Evolutionary conservation across 1,140 invertebrate genomes (phyloP).

Genomic region (Hetaerina americana): DNA sequence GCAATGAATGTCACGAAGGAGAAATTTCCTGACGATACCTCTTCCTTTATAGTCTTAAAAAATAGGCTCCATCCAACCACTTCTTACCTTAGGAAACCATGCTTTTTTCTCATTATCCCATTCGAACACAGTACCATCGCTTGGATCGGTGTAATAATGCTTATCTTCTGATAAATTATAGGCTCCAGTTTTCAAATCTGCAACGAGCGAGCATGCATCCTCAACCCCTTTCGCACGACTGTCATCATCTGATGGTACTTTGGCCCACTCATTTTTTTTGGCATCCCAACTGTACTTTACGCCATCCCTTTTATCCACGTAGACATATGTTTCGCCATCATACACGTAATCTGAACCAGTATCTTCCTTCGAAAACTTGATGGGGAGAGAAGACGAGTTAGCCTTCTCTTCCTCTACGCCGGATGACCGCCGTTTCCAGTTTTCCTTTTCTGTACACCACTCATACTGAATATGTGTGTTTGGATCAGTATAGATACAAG

Average conservation of each 20-base stretch:
- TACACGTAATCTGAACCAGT: conserved; percentile 29
- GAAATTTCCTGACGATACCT: too few relatives aligned
- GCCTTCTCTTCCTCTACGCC: conserved; percentile 16
- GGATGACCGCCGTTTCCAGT: conserved; percentile 32
- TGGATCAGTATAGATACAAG: conserved; percentile 63
- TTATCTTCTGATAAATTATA: conserved; percentile 18
- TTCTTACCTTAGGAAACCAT: conserved; percentile 84
- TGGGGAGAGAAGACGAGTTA: conserved; percentile 14
- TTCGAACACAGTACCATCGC: conserved; percentile 77
- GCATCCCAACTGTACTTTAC: conserved; percentile 25
- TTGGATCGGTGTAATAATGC: conserved; percentile 56
- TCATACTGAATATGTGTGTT: conserved; percentile 47
- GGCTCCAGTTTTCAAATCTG: conserved; percentile 24
- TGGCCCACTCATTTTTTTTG: conserved; percentile 46
- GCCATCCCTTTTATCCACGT: conserved; percentile 31
- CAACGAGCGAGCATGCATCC: conserved; percentile 13
- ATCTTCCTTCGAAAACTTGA: conserved; percentile 13
- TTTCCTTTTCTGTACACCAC: conserved; percentile 45
- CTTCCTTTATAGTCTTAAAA: too few relatives aligned
- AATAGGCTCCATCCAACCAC: too few relatives aligned
- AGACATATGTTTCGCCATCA: conserved; percentile 36
- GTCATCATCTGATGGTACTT: conserved; percentile 19
- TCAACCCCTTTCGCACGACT: neutral
- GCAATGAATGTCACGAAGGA: too few relatives aligned
- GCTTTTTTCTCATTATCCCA: conserved; percentile 84